phyloP scores from a whole-genome alignment of 2,113 vertebrate species.

The Phyllostomus discolor region DNA sequence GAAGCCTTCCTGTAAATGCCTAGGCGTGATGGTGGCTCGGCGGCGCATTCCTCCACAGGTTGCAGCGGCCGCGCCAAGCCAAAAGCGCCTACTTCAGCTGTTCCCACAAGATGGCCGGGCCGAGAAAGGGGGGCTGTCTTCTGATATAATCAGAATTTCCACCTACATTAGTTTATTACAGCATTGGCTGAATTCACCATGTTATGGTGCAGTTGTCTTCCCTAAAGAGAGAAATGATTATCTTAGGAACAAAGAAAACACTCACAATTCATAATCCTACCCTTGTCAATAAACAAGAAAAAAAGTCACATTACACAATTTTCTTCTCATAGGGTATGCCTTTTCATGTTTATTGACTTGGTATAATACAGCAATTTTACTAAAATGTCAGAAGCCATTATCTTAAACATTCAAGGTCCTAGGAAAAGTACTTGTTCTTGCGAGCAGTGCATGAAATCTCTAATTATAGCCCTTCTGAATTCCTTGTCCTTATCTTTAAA shows the following conservation, averaged over 20 bases:
- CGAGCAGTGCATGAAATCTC: background rate
- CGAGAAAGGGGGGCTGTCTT: constrained; percentile 91
- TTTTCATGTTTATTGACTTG: constrained; percentile 4
- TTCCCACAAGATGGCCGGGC: constrained; percentile 98
- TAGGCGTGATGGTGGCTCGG: constrained; percentile 98
- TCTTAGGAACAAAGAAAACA: background rate
- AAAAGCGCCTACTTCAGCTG: constrained; percentile 84
- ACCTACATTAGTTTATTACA: background rate
- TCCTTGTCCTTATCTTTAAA: constrained; percentile 61
- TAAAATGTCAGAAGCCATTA: constrained; percentile 27
- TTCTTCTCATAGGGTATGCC: background rate
- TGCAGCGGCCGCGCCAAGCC: constrained; percentile 82
- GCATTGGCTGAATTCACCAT: background rate
- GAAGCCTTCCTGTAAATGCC: constrained; percentile 98
- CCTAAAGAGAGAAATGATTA: background rate
- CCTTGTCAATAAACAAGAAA: background rate
- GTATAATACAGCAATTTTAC: background rate
- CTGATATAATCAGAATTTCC: constrained; percentile 77
- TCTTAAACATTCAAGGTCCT: background rate
- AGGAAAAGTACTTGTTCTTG: constrained; percentile 30
- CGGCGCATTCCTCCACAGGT: constrained; percentile 95
- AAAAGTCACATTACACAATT: background rate
- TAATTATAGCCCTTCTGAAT: constrained; percentile 55
- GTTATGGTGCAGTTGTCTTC: background rate
- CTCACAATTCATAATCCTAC: background rate